A percentile compares a stretch with the other conserved stretches of the same genome.
These are phyloP conservation scores for Allacma fusca DNA, from an alignment of 2,888 invertebrate species.

Conservation along the genomic window DNA sequence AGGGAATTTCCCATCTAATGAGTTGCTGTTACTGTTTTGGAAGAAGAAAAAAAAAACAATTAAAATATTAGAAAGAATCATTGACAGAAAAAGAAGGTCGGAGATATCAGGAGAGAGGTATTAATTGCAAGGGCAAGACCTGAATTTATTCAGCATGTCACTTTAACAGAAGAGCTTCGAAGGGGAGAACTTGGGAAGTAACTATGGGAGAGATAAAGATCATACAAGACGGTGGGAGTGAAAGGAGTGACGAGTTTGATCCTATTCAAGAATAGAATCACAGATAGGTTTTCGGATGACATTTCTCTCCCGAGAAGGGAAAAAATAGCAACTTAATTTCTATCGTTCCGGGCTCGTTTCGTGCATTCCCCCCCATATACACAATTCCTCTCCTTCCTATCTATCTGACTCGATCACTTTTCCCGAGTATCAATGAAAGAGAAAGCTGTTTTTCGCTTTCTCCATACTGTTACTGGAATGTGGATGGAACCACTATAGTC, in stretches of 20 bases:
- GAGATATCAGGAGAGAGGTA: not conserved
- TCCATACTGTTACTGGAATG: not conserved
- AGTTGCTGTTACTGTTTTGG: no score
- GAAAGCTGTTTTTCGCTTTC: not conserved
- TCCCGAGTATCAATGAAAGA: not conserved
- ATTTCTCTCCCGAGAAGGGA: not conserved
- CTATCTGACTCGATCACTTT: not conserved
- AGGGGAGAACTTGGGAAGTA: not conserved
- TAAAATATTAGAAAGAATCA: no score
- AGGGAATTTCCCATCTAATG: no score
- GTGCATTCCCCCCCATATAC: not conserved
- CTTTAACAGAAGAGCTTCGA: not conserved
- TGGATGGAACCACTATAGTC: no score
- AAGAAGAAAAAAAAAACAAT: no score
- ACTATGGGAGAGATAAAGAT: not conserved
- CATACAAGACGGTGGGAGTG: constrained; percentile 13
- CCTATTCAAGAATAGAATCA: constrained; percentile 33
- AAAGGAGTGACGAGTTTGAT: constrained; percentile 38
- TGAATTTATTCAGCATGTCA: constrained; percentile 4
- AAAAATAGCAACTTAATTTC: not conserved
- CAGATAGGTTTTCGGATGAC: constrained; percentile 31
- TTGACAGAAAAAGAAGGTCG: not conserved
- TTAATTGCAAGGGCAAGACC: not conserved
- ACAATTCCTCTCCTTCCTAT: not conserved
- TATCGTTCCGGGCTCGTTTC: not conserved